Evolutionary conservation across 2,797 vertebrate species (phyloP), one percentile per base, ranked within the genome.

Genomic region (Phoxinus dragarum): DNA sequence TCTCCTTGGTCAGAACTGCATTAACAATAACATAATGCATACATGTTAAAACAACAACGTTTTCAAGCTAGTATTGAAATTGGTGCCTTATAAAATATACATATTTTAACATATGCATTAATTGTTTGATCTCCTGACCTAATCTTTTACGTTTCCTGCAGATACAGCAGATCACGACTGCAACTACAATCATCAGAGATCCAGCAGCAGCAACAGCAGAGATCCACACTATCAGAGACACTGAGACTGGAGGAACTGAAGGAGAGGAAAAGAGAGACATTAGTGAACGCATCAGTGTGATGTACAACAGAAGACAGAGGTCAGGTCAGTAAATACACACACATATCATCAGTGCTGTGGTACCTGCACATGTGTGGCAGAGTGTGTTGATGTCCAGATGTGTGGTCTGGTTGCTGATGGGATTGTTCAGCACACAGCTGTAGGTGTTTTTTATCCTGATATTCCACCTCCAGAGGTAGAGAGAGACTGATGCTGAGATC

Each of bases 311-410:
- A 42, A 72, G 14, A 31, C 42, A 47, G 42, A 71, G 38, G 19
- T 73, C n/a, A 47, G 7, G n/a, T 73, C 3, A 47, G 1, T 74
- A 0, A 10, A 74, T 2, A 34, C 5, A 1, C 14, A 31, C 2
- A 1, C 0, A 19, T 34, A 34, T 36, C 9, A 75, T 3, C 2
- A 0, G 54, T 59, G 21, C 2, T 74, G 49, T 1, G 0, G 10
- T 76, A 76, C 73, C 73, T 56, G 34, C 1, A 56, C 73, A 76
- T 23, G 73, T 56, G 3, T 38, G 73, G 8, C 73, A 75, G 73
- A 54, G 73, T 23, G 36, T 0, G 0, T 0, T 56, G 73, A 76
- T 76, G 31, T 61, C 4, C 9, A 10, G 56, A 61, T 61, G 56
- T 61, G 9, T 27, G 23, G 56, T 59, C 56, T 59, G 56, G 56